Evolutionary conservation across 2,797 vertebrate genomes (phyloP).

Genomic region (Lindbergichthys nudifrons): DNA sequence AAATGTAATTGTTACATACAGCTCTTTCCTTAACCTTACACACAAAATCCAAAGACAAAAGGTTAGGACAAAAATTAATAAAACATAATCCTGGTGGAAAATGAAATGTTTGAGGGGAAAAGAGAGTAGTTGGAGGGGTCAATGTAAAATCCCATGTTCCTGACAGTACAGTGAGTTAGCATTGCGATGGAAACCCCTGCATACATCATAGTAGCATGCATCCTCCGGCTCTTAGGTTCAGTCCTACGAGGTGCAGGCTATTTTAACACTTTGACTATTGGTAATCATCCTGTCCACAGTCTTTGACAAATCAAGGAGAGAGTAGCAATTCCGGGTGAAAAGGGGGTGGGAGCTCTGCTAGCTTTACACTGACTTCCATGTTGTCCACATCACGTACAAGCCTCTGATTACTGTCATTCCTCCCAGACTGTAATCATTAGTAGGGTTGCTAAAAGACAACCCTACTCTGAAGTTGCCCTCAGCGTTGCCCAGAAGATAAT

Average conservation of each 20-base stretch:
- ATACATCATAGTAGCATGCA: constrained; percentile 6
- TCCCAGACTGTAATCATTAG: constrained; percentile 74
- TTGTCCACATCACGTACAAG: constrained; percentile 58
- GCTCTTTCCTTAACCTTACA: background rate
- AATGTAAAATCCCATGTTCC: constrained; percentile 1
- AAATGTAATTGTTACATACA: background rate
- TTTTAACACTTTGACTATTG: constrained; percentile 50
- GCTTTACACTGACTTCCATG: constrained; percentile 61
- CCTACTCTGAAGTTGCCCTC: constrained; percentile 43
- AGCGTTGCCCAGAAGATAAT: constrained; percentile 53
- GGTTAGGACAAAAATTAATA: too few relatives aligned
- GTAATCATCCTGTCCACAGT: constrained; percentile 80
- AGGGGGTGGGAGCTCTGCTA: constrained; percentile 65
- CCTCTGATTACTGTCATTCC: constrained; percentile 84
- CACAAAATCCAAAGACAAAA: background rate
- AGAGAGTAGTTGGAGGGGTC: background rate
- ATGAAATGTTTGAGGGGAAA: background rate
- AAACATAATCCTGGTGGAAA: background rate
- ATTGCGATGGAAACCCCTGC: constrained; percentile 1
- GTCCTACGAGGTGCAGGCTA: constrained; percentile 52
- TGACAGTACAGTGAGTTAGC: background rate
- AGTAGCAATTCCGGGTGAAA: constrained; percentile 78
- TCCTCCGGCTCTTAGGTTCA: constrained; percentile 18
- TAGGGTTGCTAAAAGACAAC: constrained; percentile 59
- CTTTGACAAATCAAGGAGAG: constrained; percentile 69